These are phyloP conservation scores for Amphiduros pacificus DNA, from an alignment of 2,888 invertebrate species.

Conservation along the genomic window DNA sequence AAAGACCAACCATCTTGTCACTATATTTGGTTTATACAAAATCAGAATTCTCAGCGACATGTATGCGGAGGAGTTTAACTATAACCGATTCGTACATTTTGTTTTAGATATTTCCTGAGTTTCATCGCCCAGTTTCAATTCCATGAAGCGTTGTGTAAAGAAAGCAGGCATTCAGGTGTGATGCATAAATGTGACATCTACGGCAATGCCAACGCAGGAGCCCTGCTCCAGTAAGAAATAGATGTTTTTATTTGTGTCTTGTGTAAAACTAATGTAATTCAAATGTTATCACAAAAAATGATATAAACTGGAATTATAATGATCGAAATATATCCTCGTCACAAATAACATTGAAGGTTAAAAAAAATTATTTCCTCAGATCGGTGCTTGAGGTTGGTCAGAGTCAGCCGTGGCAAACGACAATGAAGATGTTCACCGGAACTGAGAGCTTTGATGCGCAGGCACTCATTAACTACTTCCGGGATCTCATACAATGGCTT, in stretches of 20 bases:
- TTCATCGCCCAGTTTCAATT: slow-evolving; percentile 43
- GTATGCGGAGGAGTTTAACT: too few relatives aligned
- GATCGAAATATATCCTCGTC: too few relatives aligned
- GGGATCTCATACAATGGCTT: not conserved
- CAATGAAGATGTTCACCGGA: not conserved
- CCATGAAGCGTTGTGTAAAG: slow-evolving; percentile 36
- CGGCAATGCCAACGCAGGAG: slow-evolving; percentile 33
- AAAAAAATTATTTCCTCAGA: not conserved
- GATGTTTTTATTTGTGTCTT: too few relatives aligned
- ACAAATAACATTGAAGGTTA: too few relatives aligned
- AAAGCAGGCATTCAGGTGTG: slow-evolving; percentile 28
- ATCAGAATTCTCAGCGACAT: too few relatives aligned
- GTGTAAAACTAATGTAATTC: too few relatives aligned
- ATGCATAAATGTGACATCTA: slow-evolving; percentile 42
- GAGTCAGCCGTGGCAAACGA: not conserved
- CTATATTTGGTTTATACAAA: too few relatives aligned
- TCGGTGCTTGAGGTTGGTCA: not conserved
- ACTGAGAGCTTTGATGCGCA: not conserved
- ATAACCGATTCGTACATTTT: too few relatives aligned
- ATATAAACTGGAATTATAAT: too few relatives aligned
- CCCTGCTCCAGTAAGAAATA: slow-evolving; percentile 33
- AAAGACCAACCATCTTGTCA: too few relatives aligned
- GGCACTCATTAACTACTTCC: not conserved
- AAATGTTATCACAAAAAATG: too few relatives aligned
- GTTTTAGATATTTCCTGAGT: slow-evolving; percentile 54